Conservation (phyloP, 2,113 vertebrate genomes). For the Taxidea taxus region DNA sequence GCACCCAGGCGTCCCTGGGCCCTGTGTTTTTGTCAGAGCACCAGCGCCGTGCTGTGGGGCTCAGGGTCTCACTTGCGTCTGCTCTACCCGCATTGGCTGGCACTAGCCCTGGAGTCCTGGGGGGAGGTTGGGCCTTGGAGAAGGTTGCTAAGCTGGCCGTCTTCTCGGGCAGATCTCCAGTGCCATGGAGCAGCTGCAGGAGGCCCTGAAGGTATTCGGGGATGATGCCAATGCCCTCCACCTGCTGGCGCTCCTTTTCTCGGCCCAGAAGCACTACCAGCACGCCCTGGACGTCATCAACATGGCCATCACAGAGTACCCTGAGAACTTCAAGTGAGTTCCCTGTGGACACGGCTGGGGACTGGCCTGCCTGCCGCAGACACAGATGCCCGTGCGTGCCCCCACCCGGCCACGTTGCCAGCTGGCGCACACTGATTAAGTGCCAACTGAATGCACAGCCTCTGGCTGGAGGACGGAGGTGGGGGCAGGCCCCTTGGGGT, state of each 20-base stretch:
- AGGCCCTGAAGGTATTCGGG: conserved; percentile 86
- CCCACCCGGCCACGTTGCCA: background rate
- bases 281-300: conserved; percentile 91
- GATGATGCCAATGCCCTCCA: conserved; percentile 94
- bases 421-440: background rate
- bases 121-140: background rate
- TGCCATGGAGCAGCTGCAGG: conserved; percentile 92
- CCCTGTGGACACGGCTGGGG: background rate
- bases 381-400: accelerated
- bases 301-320: conserved; percentile 93
- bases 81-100: accelerated
- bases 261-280: conserved; percentile 95
- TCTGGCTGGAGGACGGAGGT: background rate
- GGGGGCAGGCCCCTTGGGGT: accelerated
- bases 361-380: background rate
- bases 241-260: conserved; percentile 94
- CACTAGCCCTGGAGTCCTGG: background rate
- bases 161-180: conserved; percentile 88
- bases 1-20: too few relatives aligned
- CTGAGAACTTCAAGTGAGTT: conserved; percentile 94
- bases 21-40: background rate
- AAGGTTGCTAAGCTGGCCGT: background rate
- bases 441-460: accelerated
- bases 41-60: too few relatives aligned
- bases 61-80: background rate